Percentiles rank a stretch among this genome's conserved stretches.
Conservation (phyloP, 2,113 vertebrate species). For the Elachura formosa region DNA sequence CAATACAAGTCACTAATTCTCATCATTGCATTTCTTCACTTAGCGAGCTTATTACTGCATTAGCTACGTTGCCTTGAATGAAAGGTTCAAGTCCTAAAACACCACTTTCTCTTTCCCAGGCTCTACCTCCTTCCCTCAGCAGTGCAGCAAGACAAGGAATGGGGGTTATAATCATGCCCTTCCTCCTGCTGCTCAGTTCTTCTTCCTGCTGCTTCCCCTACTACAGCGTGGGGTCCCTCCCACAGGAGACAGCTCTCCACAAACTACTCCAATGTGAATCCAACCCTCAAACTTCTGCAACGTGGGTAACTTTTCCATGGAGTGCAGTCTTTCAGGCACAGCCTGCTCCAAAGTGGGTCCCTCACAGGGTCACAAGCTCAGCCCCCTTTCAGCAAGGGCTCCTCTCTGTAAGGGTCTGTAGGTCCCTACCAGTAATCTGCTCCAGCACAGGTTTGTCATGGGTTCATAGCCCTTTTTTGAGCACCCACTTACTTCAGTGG, state of each 20-base stretch:
- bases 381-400: too few species aligned
- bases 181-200: not conserved
- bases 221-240: not conserved
- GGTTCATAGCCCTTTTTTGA: not conserved
- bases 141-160: fast-evolving
- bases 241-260: not conserved
- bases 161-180: fast-evolving
- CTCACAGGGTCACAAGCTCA: too few species aligned
- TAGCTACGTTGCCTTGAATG: not conserved
- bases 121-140: not conserved
- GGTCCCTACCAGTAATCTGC: not conserved
- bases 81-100: not conserved
- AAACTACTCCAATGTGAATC: not conserved
- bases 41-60: not conserved
- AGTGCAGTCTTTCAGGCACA: not conserved
- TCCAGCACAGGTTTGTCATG: not conserved
- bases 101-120: not conserved
- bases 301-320: not conserved
- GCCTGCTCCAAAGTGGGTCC: not conserved
- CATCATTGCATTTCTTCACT: not conserved
- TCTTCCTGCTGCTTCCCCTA: not conserved
- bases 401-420: fast-evolving
- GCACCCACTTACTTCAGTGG: not conserved
- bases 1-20: not conserved
- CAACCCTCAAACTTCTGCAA: not conserved